phyloP scores from a whole-genome alignment of 1,140 invertebrate species.

The Cataglyphis hispanica region DNA sequence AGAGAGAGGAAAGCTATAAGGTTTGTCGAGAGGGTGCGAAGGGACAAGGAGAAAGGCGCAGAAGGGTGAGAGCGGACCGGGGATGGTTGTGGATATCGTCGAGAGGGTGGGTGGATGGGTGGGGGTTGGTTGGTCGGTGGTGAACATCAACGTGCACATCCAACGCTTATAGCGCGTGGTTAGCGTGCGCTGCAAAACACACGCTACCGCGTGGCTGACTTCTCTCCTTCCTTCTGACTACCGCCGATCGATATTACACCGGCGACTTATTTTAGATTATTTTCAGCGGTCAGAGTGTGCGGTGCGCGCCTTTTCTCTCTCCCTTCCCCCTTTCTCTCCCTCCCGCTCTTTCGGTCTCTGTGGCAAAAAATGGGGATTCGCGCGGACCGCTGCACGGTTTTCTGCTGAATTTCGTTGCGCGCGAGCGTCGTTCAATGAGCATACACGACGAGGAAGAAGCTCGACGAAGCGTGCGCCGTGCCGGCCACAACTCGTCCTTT shows the following conservation, averaged over 20 bases:
- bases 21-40: slow-evolving; percentile 54
- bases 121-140: not conserved
- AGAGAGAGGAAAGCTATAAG: slow-evolving; percentile 24
- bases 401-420: slow-evolving; percentile 74
- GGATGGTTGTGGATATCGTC: not conserved
- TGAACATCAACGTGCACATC: slow-evolving; percentile 63
- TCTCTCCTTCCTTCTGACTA: slow-evolving; percentile 68
- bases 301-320: slow-evolving; percentile 14
- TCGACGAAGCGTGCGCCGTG: slow-evolving; percentile 67
- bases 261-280: slow-evolving; percentile 82
- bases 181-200: slow-evolving; percentile 67
- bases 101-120: slow-evolving; percentile 53
- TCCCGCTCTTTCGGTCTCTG: slow-evolving; percentile 58
- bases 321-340: not conserved
- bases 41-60: slow-evolving; percentile 40
- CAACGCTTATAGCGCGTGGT: slow-evolving; percentile 53
- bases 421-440: slow-evolving; percentile 70
- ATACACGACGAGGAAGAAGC: slow-evolving; percentile 66
- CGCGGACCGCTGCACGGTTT: slow-evolving; percentile 74
- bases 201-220: slow-evolving; percentile 69
- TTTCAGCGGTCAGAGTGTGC: slow-evolving; percentile 69
- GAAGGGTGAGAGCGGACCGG: not conserved
- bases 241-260: slow-evolving; percentile 78
- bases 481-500: slow-evolving; percentile 53
- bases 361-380: slow-evolving; percentile 72